phyloP scores from a whole-genome alignment of 1,140 invertebrate genomes.

The Cherax quadricarinatus region DNA sequence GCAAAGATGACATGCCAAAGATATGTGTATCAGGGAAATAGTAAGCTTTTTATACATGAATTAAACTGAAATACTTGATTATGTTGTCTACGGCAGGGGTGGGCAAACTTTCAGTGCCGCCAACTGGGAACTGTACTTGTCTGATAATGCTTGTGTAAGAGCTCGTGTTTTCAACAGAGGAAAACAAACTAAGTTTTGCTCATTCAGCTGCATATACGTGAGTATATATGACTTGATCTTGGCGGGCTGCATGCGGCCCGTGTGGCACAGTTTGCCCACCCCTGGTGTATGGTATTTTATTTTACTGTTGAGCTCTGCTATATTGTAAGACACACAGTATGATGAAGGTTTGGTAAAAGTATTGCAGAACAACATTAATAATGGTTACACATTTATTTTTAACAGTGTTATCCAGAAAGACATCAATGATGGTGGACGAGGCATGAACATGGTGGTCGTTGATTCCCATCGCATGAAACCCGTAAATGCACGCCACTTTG shows the following conservation, averaged over 20 bases:
- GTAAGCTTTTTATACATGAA: slow-evolving; percentile 32
- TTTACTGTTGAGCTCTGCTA: not conserved
- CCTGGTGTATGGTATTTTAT: not conserved
- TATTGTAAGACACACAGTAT: not conserved
- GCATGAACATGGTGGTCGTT: slow-evolving; percentile 60
- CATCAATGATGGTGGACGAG: slow-evolving; percentile 59
- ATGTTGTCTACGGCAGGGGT: too few relatives aligned
- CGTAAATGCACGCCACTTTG: slow-evolving; percentile 50
- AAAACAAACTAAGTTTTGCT: too few relatives aligned
- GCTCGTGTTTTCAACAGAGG: too few relatives aligned
- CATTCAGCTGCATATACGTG: too few relatives aligned
- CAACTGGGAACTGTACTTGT: too few relatives aligned
- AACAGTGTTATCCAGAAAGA: slow-evolving; percentile 60
- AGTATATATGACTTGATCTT: too few relatives aligned
- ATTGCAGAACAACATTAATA: not conserved
- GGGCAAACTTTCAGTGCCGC: too few relatives aligned
- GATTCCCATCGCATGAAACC: slow-evolving; percentile 48
- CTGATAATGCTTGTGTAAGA: too few relatives aligned
- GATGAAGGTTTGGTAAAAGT: not conserved
- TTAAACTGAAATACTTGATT: too few relatives aligned
- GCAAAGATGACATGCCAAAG: slow-evolving; percentile 51
- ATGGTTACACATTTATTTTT: not conserved
- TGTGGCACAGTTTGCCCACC: too few relatives aligned
- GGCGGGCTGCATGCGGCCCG: too few relatives aligned
- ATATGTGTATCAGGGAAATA: slow-evolving; percentile 62